Evolutionary conservation across 2,888 invertebrate species (phyloP), one percentile per base, ranked within the genome.

Genomic region (Cremastinae sp.): DNA sequence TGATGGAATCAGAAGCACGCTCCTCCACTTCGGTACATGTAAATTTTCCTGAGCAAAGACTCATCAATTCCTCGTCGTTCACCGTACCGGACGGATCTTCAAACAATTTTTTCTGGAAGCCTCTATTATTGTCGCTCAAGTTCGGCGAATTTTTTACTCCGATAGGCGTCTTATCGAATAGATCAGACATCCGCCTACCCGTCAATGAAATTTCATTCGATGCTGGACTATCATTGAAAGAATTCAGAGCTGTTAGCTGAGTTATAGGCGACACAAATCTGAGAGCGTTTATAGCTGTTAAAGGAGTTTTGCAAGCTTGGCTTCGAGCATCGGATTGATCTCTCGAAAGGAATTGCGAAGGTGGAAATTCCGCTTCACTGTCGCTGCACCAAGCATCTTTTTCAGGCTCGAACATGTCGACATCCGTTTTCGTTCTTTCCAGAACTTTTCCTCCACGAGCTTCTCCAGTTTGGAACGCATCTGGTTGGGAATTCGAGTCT

Each of bases 1-100:
- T 74, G 14, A 79, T 59, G 0, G 79, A 53, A 43, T 74, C 66
- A 9, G 64, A 47, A 35, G 10, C 35, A 28, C 61, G 61, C 10
- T 70, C 43, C 7, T 28, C 69, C 20, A 28, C 69, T 9, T 75
- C 75, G 2, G 45, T 20, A 3, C 73, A 61, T 0, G 78, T 77
- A 79, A 90, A 90, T 79, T 83, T 84, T 22, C 90, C 90, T 0
- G 93, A 92, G 83, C 92, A 93, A 69, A 93, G 86, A 18, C 90
- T 90, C 69, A 91, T 90, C 9, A 93, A 86, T 59, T 91, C 91
- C 35, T 92, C 91, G 5, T 93, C 90, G 49, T 84, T 84, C 0
- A 86, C 81, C 51, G 82, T 77, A 37, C 88, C 86, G 0, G 82
- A 66, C 14, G 80, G 77, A 72, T 90, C 87, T 4, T 85, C 78